A percentile compares a stretch with the other conserved stretches of the same genome.
These are phyloP conservation scores for Brachyhypopomus gauderio DNA, from an alignment of 2,113 vertebrate species.

Conservation along the genomic window DNA sequence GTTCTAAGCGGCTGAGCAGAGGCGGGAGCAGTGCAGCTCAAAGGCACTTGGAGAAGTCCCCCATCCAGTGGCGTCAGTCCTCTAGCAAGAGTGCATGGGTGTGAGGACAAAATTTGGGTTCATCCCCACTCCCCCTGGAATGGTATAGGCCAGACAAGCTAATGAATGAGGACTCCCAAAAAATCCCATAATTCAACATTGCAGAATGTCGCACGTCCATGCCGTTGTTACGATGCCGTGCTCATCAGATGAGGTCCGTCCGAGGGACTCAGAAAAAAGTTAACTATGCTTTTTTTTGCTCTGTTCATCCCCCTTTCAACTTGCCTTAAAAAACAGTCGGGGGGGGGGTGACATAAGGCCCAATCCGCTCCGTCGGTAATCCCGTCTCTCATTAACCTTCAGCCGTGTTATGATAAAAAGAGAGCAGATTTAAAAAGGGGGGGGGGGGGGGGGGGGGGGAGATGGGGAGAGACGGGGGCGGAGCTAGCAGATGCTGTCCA, in stretches of 20 bases:
- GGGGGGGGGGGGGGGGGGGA: constrained; percentile 59
- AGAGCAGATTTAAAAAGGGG: constrained; percentile 60
- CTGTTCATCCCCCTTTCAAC: constrained; percentile 48
- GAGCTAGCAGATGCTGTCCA: constrained; percentile 8
- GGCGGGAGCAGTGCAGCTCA: constrained; percentile 78
- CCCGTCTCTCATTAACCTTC: constrained; percentile 42
- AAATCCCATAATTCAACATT: constrained; percentile 32
- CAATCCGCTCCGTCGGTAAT: constrained; percentile 50
- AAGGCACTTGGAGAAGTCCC: constrained; percentile 93
- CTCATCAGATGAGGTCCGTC: constrained; percentile 40
- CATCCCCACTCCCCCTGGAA: neutral
- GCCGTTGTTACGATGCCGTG: constrained; percentile 28
- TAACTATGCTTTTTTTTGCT: constrained; percentile 27
- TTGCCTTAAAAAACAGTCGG: constrained; percentile 60
- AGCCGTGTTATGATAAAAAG: constrained; percentile 54
- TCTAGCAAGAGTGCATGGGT: constrained; percentile 53
- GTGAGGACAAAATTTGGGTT: constrained; percentile 25
- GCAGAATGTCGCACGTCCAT: constrained; percentile 26
- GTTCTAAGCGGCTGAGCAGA: constrained; percentile 77
- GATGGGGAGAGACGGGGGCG: constrained; percentile 28
- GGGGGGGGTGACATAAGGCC: constrained; percentile 40
- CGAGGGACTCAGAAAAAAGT: constrained; percentile 35
- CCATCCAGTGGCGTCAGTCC: constrained; percentile 68
- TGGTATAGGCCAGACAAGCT: constrained; percentile 1
- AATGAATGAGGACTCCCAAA: neutral